Base-by-base conservation (phyloP, 2,797 vertebrate genomes). In the Columba guinea region DNA sequence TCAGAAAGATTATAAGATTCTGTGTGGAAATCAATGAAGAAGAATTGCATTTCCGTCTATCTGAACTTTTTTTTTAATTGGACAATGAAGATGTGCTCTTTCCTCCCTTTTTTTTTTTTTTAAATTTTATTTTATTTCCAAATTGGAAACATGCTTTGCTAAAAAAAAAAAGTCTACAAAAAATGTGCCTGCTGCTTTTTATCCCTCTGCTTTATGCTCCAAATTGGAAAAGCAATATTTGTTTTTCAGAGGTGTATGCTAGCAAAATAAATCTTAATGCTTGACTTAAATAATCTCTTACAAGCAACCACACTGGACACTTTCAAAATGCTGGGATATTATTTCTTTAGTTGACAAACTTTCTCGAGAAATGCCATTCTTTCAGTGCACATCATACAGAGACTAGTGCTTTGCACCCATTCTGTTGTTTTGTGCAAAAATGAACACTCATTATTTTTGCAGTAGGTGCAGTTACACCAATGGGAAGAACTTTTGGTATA, bases 401-500 rank as follows among this genome's bases (percentile, higher is more conserved):
- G 7, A 19, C 35, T 48, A 1, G 2, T 58, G 63, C 39, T 77
- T 58, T 49, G 41, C 24, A 67, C 5, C 12, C 1, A 0, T 65
- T 69, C 14, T n/a, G 8, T 20, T 68, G 21, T 65, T 67, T 30
- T 7, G 30, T 52, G 55, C 11, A 56, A 56, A 84, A 87, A 65
- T 39, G 22, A 51, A 58, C n/a, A 22, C 37, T 69, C 13, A 9
- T 24, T 41, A 41, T 17, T 78, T 86, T 71, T 84, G 53, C 58
- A 84, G 12, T 26, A 35, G 35, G 20, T 88, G 34, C 18, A 53
- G 23, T 51, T 82, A 68, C 10, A 44, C 4, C 58, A 44, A 70
- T 16, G 35, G 12, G 23, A 92, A 92, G 64, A 86, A 49, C 35
- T 64, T 85, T 79, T 3, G 89, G 35, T 28, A 80, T 52, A 81